Evolutionary conservation across 2,797 vertebrate genomes (phyloP).

Genomic region (Hyperoplus lanceolatus): DNA sequence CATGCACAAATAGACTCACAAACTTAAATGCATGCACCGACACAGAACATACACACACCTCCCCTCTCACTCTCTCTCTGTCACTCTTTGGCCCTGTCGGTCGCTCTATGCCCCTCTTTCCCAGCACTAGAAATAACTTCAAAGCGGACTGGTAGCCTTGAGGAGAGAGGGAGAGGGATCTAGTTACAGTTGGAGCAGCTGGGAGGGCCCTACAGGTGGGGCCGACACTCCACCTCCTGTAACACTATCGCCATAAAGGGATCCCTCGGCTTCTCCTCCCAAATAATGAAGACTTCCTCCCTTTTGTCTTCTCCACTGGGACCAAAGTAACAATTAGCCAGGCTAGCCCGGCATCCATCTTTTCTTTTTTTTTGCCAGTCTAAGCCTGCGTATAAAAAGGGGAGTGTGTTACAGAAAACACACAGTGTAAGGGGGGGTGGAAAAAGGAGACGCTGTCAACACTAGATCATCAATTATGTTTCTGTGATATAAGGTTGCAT

Average conservation of each 20-base stretch:
- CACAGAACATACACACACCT: slow-evolving; percentile 32
- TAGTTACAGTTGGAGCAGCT: slow-evolving; percentile 88
- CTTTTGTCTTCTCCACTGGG: slow-evolving; percentile 82
- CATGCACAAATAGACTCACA: slow-evolving; percentile 56
- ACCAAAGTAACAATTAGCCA: slow-evolving; percentile 74
- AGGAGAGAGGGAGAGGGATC: slow-evolving; percentile 82
- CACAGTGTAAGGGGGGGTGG: not conserved
- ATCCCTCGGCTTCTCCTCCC: slow-evolving; percentile 78
- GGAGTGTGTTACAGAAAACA: not conserved
- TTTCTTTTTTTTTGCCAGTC: slow-evolving; percentile 49
- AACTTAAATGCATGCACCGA: slow-evolving; percentile 42
- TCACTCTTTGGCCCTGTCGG: slow-evolving; percentile 71
- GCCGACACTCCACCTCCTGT: slow-evolving; percentile 83
- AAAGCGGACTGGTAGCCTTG: slow-evolving; percentile 87
- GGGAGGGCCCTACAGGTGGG: slow-evolving; percentile 86
- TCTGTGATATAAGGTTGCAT: too few species aligned
- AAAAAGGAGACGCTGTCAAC: not conserved
- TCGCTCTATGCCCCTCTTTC: slow-evolving; percentile 79
- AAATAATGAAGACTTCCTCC: slow-evolving; percentile 86
- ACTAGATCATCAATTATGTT: not conserved
- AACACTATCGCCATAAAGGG: slow-evolving; percentile 83
- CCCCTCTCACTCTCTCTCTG: slow-evolving; percentile 38
- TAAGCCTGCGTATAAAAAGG: not conserved
- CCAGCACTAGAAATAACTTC: slow-evolving; percentile 92
- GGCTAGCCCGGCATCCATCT: slow-evolving; percentile 47